phyloP scores from a whole-genome alignment of 2,113 vertebrate species.

The Acanthochromis polyacanthus region DNA sequence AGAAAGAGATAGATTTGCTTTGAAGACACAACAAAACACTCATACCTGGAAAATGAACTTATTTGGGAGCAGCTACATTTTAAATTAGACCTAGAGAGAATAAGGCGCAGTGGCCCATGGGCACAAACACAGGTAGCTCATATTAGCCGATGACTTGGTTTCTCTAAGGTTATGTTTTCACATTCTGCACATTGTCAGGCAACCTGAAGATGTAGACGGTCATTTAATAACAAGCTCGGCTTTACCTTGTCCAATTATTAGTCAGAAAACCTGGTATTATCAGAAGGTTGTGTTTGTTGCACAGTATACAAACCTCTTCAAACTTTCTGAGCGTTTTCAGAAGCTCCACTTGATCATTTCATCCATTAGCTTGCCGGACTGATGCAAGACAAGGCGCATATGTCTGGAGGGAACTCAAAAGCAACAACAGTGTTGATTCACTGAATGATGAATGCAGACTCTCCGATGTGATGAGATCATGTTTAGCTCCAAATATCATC shows the following conservation, averaged over 20 bases:
- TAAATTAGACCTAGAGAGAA: slow-evolving; percentile 14
- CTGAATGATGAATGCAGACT: not conserved
- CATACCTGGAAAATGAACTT: slow-evolving; percentile 18
- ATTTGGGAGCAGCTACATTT: slow-evolving; percentile 8
- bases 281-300: not conserved
- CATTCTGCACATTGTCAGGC: not conserved
- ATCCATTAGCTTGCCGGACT: not conserved
- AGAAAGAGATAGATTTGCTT: not conserved
- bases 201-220: not conserved
- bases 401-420: not conserved
- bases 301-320: not conserved
- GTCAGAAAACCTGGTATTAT: not conserved
- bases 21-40: slow-evolving; percentile 10
- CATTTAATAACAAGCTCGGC: not conserved
- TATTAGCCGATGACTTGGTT: slow-evolving; percentile 29
- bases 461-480: not conserved
- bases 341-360: not conserved
- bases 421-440: not conserved
- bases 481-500: not conserved
- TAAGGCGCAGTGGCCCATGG: not conserved
- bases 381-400: not conserved
- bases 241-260: slow-evolving; percentile 2
- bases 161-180: slow-evolving; percentile 8
- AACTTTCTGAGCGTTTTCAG: not conserved
- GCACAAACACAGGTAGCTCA: slow-evolving; percentile 12